These are phyloP conservation scores for Echiichthys vipera DNA, from an alignment of 2,797 vertebrate genomes.

Conservation along the genomic window DNA sequence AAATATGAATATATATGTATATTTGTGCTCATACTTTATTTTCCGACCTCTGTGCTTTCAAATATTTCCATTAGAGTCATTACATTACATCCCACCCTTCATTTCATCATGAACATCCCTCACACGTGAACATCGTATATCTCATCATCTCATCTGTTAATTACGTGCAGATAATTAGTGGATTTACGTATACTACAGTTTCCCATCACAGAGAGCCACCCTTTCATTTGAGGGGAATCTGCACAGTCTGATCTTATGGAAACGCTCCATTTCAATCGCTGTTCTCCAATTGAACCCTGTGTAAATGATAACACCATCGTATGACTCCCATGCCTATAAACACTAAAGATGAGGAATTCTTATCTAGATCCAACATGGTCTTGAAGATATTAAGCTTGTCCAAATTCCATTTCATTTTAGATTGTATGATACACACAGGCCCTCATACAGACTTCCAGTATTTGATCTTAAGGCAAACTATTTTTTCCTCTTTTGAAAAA, in stretches of 20 bases:
- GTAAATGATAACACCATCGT: constrained; percentile 61
- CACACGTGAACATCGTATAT: constrained; percentile 16
- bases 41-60: constrained; percentile 36
- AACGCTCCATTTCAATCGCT: constrained; percentile 35
- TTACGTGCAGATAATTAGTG: constrained; percentile 49
- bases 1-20: constrained; percentile 93
- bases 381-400: constrained; percentile 73
- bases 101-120: constrained; percentile 23
- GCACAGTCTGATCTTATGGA: constrained; percentile 38
- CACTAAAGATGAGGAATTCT: constrained; percentile 61
- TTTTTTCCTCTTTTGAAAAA: too few relatives aligned
- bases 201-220: constrained; percentile 37
- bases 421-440: constrained; percentile 50
- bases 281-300: constrained; percentile 55
- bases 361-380: constrained; percentile 69
- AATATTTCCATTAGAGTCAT: constrained; percentile 55
- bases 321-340: constrained; percentile 73
- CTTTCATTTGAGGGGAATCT: constrained; percentile 56
- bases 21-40: constrained; percentile 70
- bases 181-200: constrained; percentile 33
- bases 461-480: constrained; percentile 46
- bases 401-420: constrained; percentile 64
- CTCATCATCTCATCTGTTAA: constrained; percentile 53
- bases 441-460: constrained; percentile 51
- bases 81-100: constrained; percentile 5